Evolutionary conservation across 2,888 invertebrate genomes (phyloP).

Genomic region (Asteroscopus sphinx): DNA sequence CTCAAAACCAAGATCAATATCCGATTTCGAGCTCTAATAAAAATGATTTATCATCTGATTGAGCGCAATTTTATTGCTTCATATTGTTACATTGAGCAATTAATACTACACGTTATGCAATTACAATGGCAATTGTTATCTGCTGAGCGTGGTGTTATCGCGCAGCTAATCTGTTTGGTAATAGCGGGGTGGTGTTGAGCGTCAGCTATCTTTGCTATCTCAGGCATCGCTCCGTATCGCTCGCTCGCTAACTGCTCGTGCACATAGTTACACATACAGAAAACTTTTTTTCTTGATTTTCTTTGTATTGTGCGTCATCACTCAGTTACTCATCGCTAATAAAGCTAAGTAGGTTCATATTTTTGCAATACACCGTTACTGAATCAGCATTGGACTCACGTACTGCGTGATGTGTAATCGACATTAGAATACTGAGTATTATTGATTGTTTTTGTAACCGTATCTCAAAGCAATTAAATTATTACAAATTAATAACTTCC

Average conservation of each 20-base stretch:
- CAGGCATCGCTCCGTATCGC: constrained; percentile 6
- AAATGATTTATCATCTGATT: not conserved
- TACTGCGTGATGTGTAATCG: constrained; percentile 39
- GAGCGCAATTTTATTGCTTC: constrained; percentile 1
- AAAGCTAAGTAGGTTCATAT: constrained; percentile 50
- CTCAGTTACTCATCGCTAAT: constrained; percentile 54
- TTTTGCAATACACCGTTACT: constrained; percentile 49
- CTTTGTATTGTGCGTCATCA: constrained; percentile 54
- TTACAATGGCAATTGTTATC: constrained; percentile 16
- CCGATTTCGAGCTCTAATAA: not conserved
- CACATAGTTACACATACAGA: constrained; percentile 30
- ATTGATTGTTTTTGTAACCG: constrained; percentile 17
- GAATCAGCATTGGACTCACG: constrained; percentile 53
- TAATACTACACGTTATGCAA: constrained; percentile 23
- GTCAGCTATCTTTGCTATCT: constrained; percentile 15
- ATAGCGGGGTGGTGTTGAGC: constrained; percentile 7
- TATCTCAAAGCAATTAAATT: constrained; percentile 14
- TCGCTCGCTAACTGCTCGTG: constrained; percentile 19
- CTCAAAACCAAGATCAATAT: not conserved
- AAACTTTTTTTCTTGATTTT: constrained; percentile 44
- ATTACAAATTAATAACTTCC: constrained; percentile 19
- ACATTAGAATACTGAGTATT: constrained; percentile 12
- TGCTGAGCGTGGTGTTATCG: constrained; percentile 27
- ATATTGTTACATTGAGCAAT: constrained; percentile 20
- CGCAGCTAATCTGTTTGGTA: constrained; percentile 26